phyloP scores from a whole-genome alignment of 2,797 vertebrate species.

The Arrhamphus sclerolepis region DNA sequence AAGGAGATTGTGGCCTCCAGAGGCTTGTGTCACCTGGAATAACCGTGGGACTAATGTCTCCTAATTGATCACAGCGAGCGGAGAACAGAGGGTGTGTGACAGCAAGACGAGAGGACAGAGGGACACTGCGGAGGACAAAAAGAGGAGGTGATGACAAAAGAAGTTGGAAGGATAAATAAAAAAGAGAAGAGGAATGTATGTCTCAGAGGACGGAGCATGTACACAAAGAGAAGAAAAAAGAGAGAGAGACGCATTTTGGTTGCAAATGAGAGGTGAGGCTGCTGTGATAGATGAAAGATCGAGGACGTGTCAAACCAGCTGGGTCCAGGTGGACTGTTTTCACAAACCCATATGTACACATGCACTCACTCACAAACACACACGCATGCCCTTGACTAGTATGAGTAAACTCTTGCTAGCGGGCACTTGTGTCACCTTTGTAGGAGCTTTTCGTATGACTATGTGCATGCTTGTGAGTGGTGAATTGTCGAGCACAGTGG shows the following conservation, averaged over 20 bases:
- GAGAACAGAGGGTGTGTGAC: constrained; percentile 65
- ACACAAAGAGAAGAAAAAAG: constrained; percentile 4
- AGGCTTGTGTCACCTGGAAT: constrained; percentile 74
- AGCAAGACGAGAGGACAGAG: constrained; percentile 59
- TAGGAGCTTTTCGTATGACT: constrained; percentile 51
- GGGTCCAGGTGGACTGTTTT: constrained; percentile 51
- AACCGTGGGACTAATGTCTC: constrained; percentile 78
- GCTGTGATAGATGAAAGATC: constrained; percentile 52
- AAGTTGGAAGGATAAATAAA: constrained; percentile 35
- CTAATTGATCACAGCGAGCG: constrained; percentile 76
- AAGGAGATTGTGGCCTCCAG: constrained; percentile 65
- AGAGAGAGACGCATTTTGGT: constrained; percentile 14
- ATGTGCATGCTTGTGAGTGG: constrained; percentile 50
- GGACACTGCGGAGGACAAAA: constrained; percentile 49
- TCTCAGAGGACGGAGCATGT: constrained; percentile 23
- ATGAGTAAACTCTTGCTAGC: constrained; percentile 70
- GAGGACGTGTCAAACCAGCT: constrained; percentile 48
- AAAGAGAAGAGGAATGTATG: constrained; percentile 23
- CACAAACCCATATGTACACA: constrained; percentile 16
- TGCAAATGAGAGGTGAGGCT: constrained; percentile 26
- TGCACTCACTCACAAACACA: constrained; percentile 17
- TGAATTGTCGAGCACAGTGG: constrained; percentile 70
- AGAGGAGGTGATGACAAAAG: constrained; percentile 27
- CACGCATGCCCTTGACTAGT: constrained; percentile 65
- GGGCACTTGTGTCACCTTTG: constrained; percentile 74